Evolutionary conservation across 1,140 invertebrate genomes (phyloP), one percentile per base, ranked within the genome.

Genomic region (Melipona quadrifasciata): DNA sequence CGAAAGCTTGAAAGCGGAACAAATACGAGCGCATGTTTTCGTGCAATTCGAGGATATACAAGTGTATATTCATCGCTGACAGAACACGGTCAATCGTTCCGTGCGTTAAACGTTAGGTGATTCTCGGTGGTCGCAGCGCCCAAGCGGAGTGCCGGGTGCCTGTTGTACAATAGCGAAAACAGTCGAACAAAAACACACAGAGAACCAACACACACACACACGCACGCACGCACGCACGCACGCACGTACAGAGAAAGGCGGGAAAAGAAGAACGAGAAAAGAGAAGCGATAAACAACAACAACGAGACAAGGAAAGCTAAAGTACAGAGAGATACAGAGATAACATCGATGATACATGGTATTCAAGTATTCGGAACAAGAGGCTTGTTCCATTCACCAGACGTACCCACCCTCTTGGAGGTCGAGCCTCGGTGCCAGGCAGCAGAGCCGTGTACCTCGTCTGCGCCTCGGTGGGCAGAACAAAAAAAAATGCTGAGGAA

Each of bases 391-490:
- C 82, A 53, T 84, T 84, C 83, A 80, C 86, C 87, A 87, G 87
- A 89, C 84, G 88, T 93, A 94, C 94, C 92, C 92, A 95, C 94
- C 94, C 93, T 93, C 92, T 92, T 82, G 91, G 89, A 79, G 91
- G 88, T 80, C 92, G 89, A 83, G 91, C 71, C 64, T 94, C 94
- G 70, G 89, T 85, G 51, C 90, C 87, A 58, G 91, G 93, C 53
- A 94, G 86, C 21, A 98, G 94, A 12, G 98, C 97, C 82, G 98
- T 98, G 92, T 98, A 98, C 76, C 97, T 95, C 5, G 97, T 97
- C 91, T 98, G 97, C 89, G 97, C 97, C 72, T 98, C 97, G 1
- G 98, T 98, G 1, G 98, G 98, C 80, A 99, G 94, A 21, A 98
- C 97, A 84, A 99, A n/a, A n/a, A n/a, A n/a, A n/a, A n/a, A n/a